phyloP scores from a whole-genome alignment of 2,113 vertebrate species.

The Raja brachyura region DNA sequence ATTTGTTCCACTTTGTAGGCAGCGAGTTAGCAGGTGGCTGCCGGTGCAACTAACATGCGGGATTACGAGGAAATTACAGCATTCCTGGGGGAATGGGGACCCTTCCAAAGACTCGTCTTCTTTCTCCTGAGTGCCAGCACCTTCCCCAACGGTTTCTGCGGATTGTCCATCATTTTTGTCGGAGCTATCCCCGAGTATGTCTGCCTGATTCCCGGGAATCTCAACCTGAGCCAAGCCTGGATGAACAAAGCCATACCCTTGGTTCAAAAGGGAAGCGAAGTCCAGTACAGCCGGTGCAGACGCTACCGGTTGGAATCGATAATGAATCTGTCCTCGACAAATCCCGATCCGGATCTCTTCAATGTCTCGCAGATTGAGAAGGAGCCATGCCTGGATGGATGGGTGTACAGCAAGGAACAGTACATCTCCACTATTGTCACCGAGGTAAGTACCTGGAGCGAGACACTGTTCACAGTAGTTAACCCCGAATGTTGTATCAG shows the following conservation, averaged over 20 bases:
- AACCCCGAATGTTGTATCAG: too few species aligned
- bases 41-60: slow-evolving; percentile 44
- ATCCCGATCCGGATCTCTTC: slow-evolving; percentile 46
- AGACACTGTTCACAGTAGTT: too few species aligned
- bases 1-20: background rate
- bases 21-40: background rate
- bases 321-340: slow-evolving; percentile 50
- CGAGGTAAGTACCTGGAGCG: too few species aligned
- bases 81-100: slow-evolving; percentile 63
- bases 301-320: slow-evolving; percentile 47
- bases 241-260: slow-evolving; percentile 51
- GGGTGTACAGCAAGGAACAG: slow-evolving; percentile 58
- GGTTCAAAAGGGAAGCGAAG: slow-evolving; percentile 43
- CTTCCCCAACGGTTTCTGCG: slow-evolving; percentile 70
- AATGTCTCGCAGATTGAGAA: slow-evolving; percentile 51
- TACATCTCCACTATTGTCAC: too few species aligned
- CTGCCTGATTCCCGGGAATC: slow-evolving; percentile 62
- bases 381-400: slow-evolving; percentile 59
- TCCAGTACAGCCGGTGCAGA: slow-evolving; percentile 51
- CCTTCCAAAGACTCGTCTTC: slow-evolving; percentile 66
- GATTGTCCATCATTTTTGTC: slow-evolving; percentile 63
- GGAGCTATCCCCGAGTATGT: slow-evolving; percentile 67
- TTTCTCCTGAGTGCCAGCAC: slow-evolving; percentile 66
- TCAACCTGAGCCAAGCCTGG: slow-evolving; percentile 72
- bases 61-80: slow-evolving; percentile 66